Percentiles rank a stretch among this genome's conserved stretches.
These are phyloP conservation scores for Ferrisia virgata DNA, from an alignment of 2,888 invertebrate genomes.

Conservation along the genomic window DNA sequence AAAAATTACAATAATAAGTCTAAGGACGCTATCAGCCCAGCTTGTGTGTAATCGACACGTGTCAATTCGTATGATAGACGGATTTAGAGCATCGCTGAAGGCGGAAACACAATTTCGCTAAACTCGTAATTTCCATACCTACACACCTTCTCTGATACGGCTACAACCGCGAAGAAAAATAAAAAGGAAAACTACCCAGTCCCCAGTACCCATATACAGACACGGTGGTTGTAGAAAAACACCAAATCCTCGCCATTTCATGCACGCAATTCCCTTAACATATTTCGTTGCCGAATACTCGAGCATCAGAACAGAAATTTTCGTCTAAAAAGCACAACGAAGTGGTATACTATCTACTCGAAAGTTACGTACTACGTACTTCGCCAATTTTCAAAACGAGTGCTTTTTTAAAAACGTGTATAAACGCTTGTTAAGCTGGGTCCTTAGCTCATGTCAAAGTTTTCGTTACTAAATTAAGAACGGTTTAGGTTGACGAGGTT, in stretches of 20 bases:
- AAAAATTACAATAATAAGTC: background rate
- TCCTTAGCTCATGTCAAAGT: background rate
- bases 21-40: background rate
- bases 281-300: background rate
- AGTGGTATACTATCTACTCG: too few species aligned
- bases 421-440: background rate
- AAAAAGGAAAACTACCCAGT: background rate
- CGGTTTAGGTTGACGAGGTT: background rate
- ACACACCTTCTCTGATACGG: background rate
- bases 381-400: background rate
- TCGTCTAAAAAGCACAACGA: background rate
- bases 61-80: background rate
- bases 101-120: background rate
- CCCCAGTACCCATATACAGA: too few species aligned
- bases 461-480: background rate
- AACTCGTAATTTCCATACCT: too few species aligned
- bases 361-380: too few species aligned
- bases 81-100: background rate
- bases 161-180: background rate
- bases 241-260: background rate
- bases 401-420: slow-evolving; percentile 16
- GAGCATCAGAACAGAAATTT: background rate
- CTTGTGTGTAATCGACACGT: background rate
- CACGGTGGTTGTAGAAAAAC: background rate
- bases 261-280: background rate